phyloP scores from a whole-genome alignment of 2,113 vertebrate genomes.

The Gulo gulo region DNA sequence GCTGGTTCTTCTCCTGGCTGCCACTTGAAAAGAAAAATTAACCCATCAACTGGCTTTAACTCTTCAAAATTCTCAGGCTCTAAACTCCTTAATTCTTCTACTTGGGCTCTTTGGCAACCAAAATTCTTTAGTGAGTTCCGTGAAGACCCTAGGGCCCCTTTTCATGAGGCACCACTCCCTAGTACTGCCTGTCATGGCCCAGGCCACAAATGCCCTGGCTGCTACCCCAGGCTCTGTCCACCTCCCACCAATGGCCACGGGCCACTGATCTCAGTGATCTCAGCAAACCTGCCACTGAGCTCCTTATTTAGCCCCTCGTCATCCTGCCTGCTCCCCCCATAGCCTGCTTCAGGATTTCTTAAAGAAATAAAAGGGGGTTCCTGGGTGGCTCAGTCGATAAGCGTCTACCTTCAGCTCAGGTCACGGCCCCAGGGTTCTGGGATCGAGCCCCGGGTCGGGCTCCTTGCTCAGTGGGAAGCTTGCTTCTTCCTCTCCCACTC shows the following conservation, averaged over 20 bases:
- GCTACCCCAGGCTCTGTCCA: background rate
- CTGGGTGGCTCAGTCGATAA: too few species aligned
- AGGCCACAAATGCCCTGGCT: constrained; percentile 20
- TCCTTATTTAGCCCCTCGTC: constrained; percentile 56
- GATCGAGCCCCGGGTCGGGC: too few species aligned
- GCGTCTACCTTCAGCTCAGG: too few species aligned
- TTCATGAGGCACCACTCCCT: constrained; percentile 99
- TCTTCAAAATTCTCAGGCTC: constrained; percentile 98
- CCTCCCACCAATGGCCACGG: background rate
- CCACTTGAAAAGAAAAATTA: constrained; percentile 99
- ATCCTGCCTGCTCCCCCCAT: constrained; percentile 74
- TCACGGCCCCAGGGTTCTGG: too few species aligned
- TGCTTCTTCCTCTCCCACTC: too few species aligned
- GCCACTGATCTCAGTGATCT: background rate
- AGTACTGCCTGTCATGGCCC: constrained; percentile 90
- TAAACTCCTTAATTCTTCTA: constrained; percentile 99
- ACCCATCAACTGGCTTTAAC: constrained; percentile 94
- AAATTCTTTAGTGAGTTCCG: constrained; percentile 98
- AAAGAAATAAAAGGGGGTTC: background rate
- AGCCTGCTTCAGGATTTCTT: constrained; percentile 44
- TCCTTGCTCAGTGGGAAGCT: too few species aligned
- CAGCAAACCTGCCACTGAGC: constrained; percentile 56
- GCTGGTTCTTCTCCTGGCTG: constrained; percentile 97
- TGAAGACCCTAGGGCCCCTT: constrained; percentile 97
- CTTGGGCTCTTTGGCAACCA: constrained; percentile 97